A percentile compares a stretch with the other conserved stretches of the same genome.
Conservation (phyloP, 2,888 invertebrate genomes). For the Oscheius sp. region DNA sequence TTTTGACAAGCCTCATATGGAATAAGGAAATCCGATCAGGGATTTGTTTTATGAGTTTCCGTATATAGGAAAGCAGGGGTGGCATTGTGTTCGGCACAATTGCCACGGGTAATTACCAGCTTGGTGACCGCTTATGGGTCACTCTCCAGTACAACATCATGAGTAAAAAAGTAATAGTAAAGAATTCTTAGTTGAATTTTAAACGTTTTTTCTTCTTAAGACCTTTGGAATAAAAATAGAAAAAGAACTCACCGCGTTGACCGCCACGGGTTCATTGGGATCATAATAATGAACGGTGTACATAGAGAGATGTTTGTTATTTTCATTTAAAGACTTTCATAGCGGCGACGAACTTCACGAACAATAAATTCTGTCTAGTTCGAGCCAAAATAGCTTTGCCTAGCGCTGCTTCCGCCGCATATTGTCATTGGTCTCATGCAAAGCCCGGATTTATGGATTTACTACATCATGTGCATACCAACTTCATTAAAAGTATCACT, state of each 20-base stretch:
- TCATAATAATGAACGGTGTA: constrained; percentile 24
- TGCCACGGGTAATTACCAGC: constrained; percentile 13
- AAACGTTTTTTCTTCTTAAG: neutral
- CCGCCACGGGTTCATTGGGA: constrained; percentile 24
- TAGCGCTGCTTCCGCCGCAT: constrained; percentile 13
- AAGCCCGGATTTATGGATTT: constrained; percentile 28
- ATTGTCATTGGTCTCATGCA: constrained; percentile 22
- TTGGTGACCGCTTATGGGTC: constrained; percentile 8
- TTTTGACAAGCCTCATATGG: neutral
- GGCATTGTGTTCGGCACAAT: constrained; percentile 7
- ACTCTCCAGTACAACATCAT: neutral
- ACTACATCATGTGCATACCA: neutral
- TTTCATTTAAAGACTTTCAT: neutral
- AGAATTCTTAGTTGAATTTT: neutral
- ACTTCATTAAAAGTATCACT: neutral
- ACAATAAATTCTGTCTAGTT: constrained; percentile 19
- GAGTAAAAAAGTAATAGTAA: neutral
- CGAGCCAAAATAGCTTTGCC: constrained; percentile 5
- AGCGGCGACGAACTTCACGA: neutral
- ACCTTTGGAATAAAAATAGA: neutral
- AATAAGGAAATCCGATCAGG: no score
- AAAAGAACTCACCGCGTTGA: constrained; percentile 14
- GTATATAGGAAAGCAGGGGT: neutral
- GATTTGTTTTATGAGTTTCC: neutral
- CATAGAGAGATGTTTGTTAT: neutral